Base-by-base conservation (phyloP, 2,113 vertebrate species). In the Sander lucioperca region DNA sequence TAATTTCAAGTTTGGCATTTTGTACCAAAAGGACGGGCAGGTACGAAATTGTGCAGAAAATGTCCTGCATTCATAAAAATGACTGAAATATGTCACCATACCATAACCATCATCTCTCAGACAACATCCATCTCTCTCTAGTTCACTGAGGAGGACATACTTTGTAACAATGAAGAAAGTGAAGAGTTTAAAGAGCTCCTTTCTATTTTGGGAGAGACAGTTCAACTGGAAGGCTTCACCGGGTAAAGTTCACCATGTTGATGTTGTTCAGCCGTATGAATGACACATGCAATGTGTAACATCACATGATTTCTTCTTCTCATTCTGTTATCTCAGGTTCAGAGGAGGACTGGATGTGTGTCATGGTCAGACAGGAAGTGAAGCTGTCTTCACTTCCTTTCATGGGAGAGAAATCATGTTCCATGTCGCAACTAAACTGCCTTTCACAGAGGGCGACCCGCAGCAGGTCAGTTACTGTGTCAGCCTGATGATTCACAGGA, bases 351-450 rank as follows among this genome's bases (percentile, higher is more conserved):
- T 98, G 88, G 97, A 98, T 69, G 96, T 98, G 71, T 96, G 93
- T 83, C 95, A 96, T 77, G 97, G 96, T 69, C 97, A 98, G 85
- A 98, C 97, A 2, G 97, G 97, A 93, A 95, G 91, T 3, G 96
- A 98, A 74, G 96, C 97, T 0, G 93, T 98, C 84, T 97, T 96
- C 76, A 97, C 97, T 70, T 96, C 95, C 75, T 98, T 97, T 91
- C 95, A 93, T 2, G 96, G 96, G 2, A 95, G 96, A 84, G 96
- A 98, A 91, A 96, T 98, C 83, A 97, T 98, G 96, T 98, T 98
- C 84, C 97, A 98, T 18, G 96, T 98, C 1, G 95, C 96, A 77
- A 98, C 97, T 19, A 98, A 97, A 87, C 94, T 98, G 70, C 97
- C 97, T 5, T 98, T 96, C 91, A 97, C 97, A 51, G 96, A 97